Conservation (phyloP, 2,888 invertebrate species). For the Drosophila subquinaria region DNA sequence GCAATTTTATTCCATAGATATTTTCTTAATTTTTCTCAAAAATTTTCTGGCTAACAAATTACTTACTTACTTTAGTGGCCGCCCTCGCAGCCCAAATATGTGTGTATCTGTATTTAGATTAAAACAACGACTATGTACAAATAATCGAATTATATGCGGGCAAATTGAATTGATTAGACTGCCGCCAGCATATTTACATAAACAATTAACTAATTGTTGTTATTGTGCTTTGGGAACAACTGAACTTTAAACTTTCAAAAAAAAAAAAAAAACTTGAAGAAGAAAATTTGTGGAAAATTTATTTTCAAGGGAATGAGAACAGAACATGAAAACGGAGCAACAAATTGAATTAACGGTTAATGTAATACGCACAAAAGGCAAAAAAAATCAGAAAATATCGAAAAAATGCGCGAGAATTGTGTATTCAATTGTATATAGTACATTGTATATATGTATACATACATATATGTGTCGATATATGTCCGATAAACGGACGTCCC, state of each 20-base stretch:
- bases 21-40: too few species aligned
- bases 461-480: slow-evolving; percentile 32
- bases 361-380: slow-evolving; percentile 50
- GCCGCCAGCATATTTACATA: slow-evolving; percentile 57
- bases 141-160: slow-evolving; percentile 22
- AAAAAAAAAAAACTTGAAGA: neutral
- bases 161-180: slow-evolving; percentile 62
- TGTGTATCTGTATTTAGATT: slow-evolving; percentile 14
- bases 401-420: slow-evolving; percentile 42
- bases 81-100: slow-evolving; percentile 9
- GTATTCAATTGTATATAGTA: slow-evolving; percentile 25
- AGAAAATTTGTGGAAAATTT: slow-evolving; percentile 4
- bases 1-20: too few species aligned
- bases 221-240: slow-evolving; percentile 23
- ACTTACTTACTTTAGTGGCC: neutral
- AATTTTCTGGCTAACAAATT: too few species aligned
- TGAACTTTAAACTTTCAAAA: slow-evolving; percentile 46
- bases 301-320: slow-evolving; percentile 26
- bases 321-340: slow-evolving; percentile 15
- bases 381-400: slow-evolving; percentile 18
- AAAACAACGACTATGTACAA: slow-evolving; percentile 12
- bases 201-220: slow-evolving; percentile 46
- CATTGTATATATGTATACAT: slow-evolving; percentile 15
- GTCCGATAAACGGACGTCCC: slow-evolving; percentile 21
- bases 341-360: slow-evolving; percentile 72